Evolutionary conservation across 2,797 vertebrate species (phyloP), one percentile per base, ranked within the genome.

Genomic region (Trichosurus vulpecula): DNA sequence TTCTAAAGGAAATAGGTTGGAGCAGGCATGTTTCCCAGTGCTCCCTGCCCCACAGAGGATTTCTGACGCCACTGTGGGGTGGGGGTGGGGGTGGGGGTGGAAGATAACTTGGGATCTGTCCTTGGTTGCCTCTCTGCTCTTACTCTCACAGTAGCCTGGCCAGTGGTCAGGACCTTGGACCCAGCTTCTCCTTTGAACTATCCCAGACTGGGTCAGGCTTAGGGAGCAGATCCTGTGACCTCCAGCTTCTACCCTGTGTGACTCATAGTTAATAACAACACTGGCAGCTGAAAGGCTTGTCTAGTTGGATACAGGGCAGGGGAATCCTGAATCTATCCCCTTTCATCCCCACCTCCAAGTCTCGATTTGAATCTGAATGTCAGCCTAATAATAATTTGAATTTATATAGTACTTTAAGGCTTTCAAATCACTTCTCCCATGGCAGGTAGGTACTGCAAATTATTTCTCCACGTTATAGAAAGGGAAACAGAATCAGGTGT

Each of bases 91-190:
- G 4, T 0, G 6, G 16, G 1, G 14, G 90, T 56, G 87, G 9
- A 6, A 52, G 14, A 35, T 29, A 53, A 19, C 30, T 0, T 90
- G 91, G 61, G n/a, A n/a, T 35, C 53, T 30, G 54, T 5, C 54
- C 58, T 30, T 53, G 25, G 4, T 58, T n/a, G 4, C 47, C 92
- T 74, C 22, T 52, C 14, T 8, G 0, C 74, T 56, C 19, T 25
- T 6, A 1, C 56, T 54, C 19, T 93, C 6, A 0, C 22, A 0
- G 3, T 52, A 0, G 29, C 52, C 25, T 61, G 19, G 41, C 41
- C 58, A 91, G 41, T 12, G 54, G 58, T 35, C 47, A 55, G 9
- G 0, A 1, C 52, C 19, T 29, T 54, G 12, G 93, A 52, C 52
- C 30, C 52, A 4, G 47, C 19, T 66, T 29, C 6, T 3, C 4